Evolutionary conservation across 2,797 vertebrate genomes (phyloP), one percentile per base, ranked within the genome.

Genomic region (Lacerta agilis): DNA sequence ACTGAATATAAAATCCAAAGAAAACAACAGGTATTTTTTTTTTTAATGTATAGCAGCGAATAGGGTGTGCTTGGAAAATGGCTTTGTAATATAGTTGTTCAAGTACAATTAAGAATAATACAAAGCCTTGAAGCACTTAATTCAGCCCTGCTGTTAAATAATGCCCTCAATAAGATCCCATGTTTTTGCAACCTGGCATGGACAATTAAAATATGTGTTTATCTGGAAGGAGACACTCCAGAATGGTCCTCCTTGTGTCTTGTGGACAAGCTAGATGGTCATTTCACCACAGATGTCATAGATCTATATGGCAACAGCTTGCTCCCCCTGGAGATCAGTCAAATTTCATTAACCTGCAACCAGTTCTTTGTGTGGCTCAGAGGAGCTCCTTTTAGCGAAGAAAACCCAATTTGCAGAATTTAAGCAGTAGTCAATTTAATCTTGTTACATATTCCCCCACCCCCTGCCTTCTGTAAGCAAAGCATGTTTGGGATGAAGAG

Each of bases 321-420:
- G 93, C 25, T 94, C 87, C 43, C 86, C 90, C 89, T 90, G 88
- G 92, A 95, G 86, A 94, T 79, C 91, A 87, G 91, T 93, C 91
- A 92, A 79, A 89, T 90, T 93, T 94, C 82, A 90, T 95, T 94
- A 94, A 94, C 92, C 71, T 94, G 90, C 80, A 92, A 78, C 78
- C 82, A 78, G 67, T 90, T 90, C 89, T 81, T 93, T 92, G 78
- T 87, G 43, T 27, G 78, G 73, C 78, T 91, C 82, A 75, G 85
- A 88, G 75, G 86, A 88, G 66, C 27, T 88, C 10, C 29, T 5
- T 18, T 91, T 45, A 73, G 45, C 73, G 55, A 88, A 90, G 86
- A 90, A 43, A 83, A 92, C 58, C 27, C 86, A 87, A 49, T 93
- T 94, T 90, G 33, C 76, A 86, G 73, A 55, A 1, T 92, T 91